Percentiles rank a stretch among this genome's conserved stretches.
Conservation (phyloP, 2,113 vertebrate genomes). For the Amblyornis subalaris region DNA sequence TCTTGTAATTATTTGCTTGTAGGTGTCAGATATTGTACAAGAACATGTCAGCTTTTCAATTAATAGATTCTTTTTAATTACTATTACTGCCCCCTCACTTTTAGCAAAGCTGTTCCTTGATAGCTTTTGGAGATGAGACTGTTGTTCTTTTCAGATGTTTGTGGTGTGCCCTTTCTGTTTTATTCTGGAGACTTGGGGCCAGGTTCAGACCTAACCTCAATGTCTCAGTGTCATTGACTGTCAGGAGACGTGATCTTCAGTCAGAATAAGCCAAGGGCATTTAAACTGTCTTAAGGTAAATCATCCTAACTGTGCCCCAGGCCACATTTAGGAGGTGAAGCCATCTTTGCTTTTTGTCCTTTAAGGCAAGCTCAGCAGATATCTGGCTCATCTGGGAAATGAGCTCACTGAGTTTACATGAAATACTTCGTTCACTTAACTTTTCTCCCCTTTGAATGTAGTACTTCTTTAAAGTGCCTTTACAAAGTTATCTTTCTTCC, state of each 20-base stretch:
- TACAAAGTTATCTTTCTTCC: neutral
- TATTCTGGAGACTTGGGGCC: neutral
- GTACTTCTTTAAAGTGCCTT: neutral
- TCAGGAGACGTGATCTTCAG: neutral
- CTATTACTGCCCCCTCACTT: neutral
- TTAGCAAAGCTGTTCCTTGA: neutral
- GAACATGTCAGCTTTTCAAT: neutral
- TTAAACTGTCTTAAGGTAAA: conserved; percentile 40
- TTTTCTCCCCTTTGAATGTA: neutral
- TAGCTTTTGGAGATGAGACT: neutral
- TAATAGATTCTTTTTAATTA: neutral
- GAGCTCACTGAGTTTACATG: conserved; percentile 25
- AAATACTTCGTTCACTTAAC: conserved; percentile 20
- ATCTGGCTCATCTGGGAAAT: conserved; percentile 31
- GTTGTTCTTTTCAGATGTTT: neutral
- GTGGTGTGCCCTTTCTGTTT: neutral
- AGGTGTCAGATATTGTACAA: neutral
- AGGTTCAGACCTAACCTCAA: neutral
- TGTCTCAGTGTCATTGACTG: neutral
- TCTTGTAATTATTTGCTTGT: neutral
- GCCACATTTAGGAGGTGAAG: conserved; percentile 33
- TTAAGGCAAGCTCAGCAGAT: conserved; percentile 35
- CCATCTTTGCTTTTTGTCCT: conserved; percentile 26
- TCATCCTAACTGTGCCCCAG: conserved; percentile 32
- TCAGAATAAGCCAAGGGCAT: neutral